Evolutionary conservation across 2,113 vertebrate genomes (phyloP).

Genomic region (Mobula birostris): DNA sequence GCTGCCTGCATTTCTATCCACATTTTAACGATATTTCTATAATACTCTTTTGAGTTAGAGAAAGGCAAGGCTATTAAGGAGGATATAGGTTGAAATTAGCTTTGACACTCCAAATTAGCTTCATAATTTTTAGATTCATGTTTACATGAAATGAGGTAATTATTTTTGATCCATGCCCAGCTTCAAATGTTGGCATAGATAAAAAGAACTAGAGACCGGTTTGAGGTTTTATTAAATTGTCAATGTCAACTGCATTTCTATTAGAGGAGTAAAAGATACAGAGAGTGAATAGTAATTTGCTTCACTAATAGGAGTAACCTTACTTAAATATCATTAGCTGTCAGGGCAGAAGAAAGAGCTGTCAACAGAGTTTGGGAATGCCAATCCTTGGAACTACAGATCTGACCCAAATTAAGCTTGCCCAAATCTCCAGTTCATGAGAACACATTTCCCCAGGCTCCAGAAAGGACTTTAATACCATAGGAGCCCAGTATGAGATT

Average conservation of each 20-base stretch:
- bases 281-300: neutral
- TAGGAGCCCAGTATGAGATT: neutral
- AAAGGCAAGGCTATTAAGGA: neutral
- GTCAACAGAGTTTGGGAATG: neutral
- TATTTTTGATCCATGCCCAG: neutral
- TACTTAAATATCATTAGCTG: neutral
- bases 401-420: neutral
- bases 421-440: neutral
- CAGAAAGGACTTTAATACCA: neutral
- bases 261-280: neutral
- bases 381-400: neutral
- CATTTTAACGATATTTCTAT: neutral
- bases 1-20: neutral
- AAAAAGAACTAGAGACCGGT: neutral
- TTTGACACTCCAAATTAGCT: neutral
- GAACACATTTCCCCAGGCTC: neutral
- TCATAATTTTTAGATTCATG: no score
- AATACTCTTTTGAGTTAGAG: neutral
- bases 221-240: neutral
- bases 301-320: neutral
- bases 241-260: neutral
- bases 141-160: neutral
- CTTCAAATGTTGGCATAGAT: neutral
- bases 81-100: neutral
- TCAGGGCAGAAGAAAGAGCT: neutral